Evolutionary conservation across 2,113 vertebrate species (phyloP).

Genomic region (Oryzias woworae): DNA sequence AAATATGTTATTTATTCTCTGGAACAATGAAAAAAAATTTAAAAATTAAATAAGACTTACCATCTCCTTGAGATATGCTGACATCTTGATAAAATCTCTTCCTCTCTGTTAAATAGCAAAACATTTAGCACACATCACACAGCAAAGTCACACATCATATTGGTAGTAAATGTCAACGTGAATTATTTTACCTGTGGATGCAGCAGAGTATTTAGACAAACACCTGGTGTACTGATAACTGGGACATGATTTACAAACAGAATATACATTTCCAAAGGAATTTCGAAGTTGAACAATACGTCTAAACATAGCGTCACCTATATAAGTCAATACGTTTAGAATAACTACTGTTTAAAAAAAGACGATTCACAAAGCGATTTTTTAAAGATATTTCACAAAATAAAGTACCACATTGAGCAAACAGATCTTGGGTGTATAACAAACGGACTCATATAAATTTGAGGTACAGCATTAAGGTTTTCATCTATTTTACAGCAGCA

Average conservation of each 20-base stretch:
- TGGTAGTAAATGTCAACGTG: background rate
- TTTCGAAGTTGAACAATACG: constrained; percentile 44
- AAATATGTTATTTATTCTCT: background rate
- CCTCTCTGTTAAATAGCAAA: constrained; percentile 78
- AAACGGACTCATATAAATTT: background rate
- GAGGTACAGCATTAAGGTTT: background rate
- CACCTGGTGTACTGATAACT: constrained; percentile 5
- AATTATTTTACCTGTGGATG: constrained; percentile 53
- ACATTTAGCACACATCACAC: background rate
- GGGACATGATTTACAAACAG: constrained; percentile 18
- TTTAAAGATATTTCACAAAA: background rate
- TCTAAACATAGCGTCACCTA: constrained; percentile 53
- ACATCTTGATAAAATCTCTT: constrained; percentile 93
- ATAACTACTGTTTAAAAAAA: constrained; percentile 14
- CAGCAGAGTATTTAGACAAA: constrained; percentile 52
- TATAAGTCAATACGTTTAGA: background rate
- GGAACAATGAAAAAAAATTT: too few relatives aligned
- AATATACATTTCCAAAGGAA: constrained; percentile 17
- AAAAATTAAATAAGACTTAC: constrained; percentile 58
- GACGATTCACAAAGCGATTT: background rate
- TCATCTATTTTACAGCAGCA: background rate
- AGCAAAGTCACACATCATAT: background rate
- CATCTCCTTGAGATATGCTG: constrained; percentile 91
- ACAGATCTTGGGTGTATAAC: background rate
- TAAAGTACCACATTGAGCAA: background rate